Evolutionary conservation across 2,113 vertebrate species (phyloP), one percentile per base, ranked within the genome.

Genomic region (Brachionichthys hirsutus): DNA sequence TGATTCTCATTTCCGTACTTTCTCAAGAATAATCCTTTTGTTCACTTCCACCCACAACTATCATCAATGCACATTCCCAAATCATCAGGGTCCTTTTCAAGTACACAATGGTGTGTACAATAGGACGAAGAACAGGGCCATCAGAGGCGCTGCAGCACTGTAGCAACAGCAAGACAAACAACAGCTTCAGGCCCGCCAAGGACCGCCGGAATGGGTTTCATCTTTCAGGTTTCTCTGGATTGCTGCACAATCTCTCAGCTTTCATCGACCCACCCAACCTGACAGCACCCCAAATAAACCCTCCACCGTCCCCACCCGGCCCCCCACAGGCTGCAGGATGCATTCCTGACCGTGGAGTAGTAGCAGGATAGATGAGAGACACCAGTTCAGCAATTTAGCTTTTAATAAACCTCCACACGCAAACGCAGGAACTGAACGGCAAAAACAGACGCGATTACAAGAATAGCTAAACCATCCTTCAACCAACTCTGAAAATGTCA

Each of bases 201-300:
- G 67, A 61, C 61, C 77, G 47, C 46, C 60, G 66, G 59, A 78
- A 77, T 77, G 73, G 67, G 80, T 81, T 73, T 82, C 76, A 77
- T 80, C 73, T 85, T 85, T 68, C 81, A 60, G 76, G 70, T 80
- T 10, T 38, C 36, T 35, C 34, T 35, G 34, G 34, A 35, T 35
- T 9, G 34, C 34, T 35, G 9, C 34, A 35, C 34, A 4, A 35
- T 35, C 3, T 38, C 36, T 38, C 36, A 38, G 50, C 69, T 69
- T 41, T 40, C 44, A 49, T 56, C 65, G 68, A 73, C 66, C 58
- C 50, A 54, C 64, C 72, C 40, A 45, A 36, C 60, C 58, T 45
- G 58, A 67, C 63, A 38, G 55, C 22, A 57, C 67, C 69, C 59
- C 65, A 80, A 83, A 84, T 73, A 75, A 85, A 67, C 56, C 22